Conservation (phyloP, 2,797 vertebrate genomes). For the Lutjanus campechanus region DNA sequence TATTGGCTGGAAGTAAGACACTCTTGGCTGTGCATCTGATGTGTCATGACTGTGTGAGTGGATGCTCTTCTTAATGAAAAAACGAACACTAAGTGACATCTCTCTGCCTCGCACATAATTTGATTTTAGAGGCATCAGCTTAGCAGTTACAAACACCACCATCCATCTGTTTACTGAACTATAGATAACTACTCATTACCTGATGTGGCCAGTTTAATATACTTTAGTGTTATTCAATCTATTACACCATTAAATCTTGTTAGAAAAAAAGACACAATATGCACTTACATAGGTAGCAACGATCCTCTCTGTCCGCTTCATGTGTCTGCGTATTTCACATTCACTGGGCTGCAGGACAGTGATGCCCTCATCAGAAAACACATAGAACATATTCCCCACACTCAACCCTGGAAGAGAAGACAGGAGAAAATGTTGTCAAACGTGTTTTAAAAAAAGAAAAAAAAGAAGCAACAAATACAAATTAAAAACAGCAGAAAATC, state of each 20-base stretch:
- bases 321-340: conserved; percentile 94
- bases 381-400: conserved; percentile 97
- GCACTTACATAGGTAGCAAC: conserved; percentile 91
- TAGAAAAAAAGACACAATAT: neutral
- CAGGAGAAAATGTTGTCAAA: conserved; percentile 2
- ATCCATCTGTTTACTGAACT: conserved; percentile 21
- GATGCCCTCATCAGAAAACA: conserved; percentile 95
- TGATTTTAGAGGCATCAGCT: conserved; percentile 25
- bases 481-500: conserved; percentile 25
- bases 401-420: conserved; percentile 88
- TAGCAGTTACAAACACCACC: conserved; percentile 2
- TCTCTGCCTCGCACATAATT: conserved; percentile 13
- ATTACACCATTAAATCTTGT: neutral
- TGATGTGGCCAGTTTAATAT: neutral
- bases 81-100: neutral
- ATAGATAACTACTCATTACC: neutral
- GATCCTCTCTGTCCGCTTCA: conserved; percentile 91
- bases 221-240: conserved; percentile 9
- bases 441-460: neutral
- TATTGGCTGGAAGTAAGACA: neutral
- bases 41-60: neutral
- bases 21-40: neutral
- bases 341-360: conserved; percentile 91
- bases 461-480: conserved; percentile 20
- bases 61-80: neutral